phyloP scores from a whole-genome alignment of 2,797 vertebrate genomes.

The Spinus pinus region DNA sequence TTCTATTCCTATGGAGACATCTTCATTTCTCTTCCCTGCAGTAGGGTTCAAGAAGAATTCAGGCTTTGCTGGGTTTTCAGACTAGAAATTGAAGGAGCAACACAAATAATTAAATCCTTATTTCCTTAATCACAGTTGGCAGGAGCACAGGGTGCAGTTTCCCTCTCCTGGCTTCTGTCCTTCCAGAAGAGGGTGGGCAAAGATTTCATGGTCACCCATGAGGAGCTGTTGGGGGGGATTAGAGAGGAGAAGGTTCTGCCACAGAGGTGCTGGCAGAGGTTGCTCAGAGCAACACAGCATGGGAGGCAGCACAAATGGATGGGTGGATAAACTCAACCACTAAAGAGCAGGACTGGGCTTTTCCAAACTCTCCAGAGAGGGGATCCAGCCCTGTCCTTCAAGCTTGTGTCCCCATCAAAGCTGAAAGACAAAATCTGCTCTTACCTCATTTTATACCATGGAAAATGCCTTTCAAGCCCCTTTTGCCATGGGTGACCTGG shows the following conservation, averaged over 20 bases:
- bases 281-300: background rate
- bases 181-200: fast-evolving
- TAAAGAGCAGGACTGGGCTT: background rate
- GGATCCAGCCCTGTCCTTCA: background rate
- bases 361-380: background rate
- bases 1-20: background rate
- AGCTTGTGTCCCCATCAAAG: background rate
- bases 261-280: background rate
- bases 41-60: background rate
- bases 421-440: background rate
- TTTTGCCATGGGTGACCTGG: too few relatives aligned
- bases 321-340: background rate
- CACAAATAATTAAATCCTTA: background rate
- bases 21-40: background rate
- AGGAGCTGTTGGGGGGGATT: background rate
- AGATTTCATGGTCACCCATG: background rate
- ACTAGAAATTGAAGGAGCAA: background rate
- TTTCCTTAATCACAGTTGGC: background rate
- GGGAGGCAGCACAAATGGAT: background rate
- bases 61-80: background rate
- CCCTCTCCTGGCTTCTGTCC: background rate
- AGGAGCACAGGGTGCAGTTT: background rate
- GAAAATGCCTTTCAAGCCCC: background rate
- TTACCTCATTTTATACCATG: background rate
- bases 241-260: background rate